Percentiles rank a stretch among this genome's conserved stretches.
Conservation (phyloP, 1,140 invertebrate genomes). For the Nymphalis io region DNA sequence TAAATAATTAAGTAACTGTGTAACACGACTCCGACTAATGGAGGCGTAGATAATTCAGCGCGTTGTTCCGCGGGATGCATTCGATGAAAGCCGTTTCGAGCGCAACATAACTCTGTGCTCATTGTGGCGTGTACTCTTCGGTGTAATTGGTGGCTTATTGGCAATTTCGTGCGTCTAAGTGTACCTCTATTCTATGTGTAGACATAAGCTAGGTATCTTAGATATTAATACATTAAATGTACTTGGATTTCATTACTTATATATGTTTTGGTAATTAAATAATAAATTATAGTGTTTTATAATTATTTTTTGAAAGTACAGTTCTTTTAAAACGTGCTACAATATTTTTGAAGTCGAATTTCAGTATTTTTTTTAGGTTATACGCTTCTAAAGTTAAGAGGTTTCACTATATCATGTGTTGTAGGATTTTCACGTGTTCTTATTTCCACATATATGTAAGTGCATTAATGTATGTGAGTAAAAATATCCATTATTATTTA, state of each 20-base stretch:
- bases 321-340: no score
- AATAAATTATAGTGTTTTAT: not conserved
- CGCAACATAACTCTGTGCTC: slow-evolving; percentile 47
- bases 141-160: slow-evolving; percentile 57
- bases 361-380: no score
- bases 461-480: no score
- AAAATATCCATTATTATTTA: no score
- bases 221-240: not conserved
- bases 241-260: not conserved
- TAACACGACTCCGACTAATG: not conserved
- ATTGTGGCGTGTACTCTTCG: slow-evolving; percentile 43
- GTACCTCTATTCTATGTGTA: slow-evolving; percentile 28
- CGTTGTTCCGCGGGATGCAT: slow-evolving; percentile 31
- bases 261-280: not conserved
- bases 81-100: slow-evolving; percentile 49
- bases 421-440: no score
- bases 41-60: slow-evolving; percentile 16
- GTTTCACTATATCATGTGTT: no score
- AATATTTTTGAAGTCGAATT: no score
- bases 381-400: no score
- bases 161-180: slow-evolving; percentile 49
- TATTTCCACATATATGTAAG: no score
- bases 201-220: slow-evolving; percentile 17
- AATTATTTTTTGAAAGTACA: no score
- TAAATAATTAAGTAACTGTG: not conserved